Percentiles rank a stretch among this genome's conserved stretches.
These are phyloP conservation scores for Leptonema lineaticorne DNA, from an alignment of 1,140 invertebrate species.

Conservation along the genomic window DNA sequence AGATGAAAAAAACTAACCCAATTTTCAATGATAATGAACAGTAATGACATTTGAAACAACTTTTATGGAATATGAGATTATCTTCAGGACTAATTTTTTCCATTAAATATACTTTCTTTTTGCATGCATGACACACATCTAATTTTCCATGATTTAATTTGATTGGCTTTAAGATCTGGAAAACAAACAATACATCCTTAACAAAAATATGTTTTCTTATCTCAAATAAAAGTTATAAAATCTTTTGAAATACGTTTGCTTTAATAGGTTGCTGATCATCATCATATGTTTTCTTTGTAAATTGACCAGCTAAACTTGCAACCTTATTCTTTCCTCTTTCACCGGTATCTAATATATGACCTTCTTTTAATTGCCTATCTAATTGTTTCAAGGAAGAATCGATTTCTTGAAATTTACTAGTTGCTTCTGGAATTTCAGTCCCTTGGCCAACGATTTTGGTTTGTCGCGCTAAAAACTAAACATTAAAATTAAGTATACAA, in stretches of 20 bases:
- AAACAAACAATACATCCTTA: constrained; percentile 20
- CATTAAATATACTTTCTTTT: constrained; percentile 85
- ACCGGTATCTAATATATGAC: constrained; percentile 66
- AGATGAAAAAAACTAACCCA: constrained; percentile 25
- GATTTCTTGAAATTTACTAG: constrained; percentile 67
- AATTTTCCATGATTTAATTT: constrained; percentile 59
- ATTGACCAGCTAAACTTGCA: constrained; percentile 68
- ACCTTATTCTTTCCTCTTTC: constrained; percentile 75
- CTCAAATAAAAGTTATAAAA: background rate
- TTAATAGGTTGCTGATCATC: constrained; percentile 7
- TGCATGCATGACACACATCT: constrained; percentile 84
- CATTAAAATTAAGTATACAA: constrained; percentile 36
- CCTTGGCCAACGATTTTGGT: constrained; percentile 70
- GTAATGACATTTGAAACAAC: constrained; percentile 71
- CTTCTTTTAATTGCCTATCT: constrained; percentile 79
- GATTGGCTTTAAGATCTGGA: constrained; percentile 42
- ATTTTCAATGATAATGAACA: constrained; percentile 49
- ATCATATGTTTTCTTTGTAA: constrained; percentile 63
- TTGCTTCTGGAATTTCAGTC: constrained; percentile 58
- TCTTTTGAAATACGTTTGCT: constrained; percentile 20
- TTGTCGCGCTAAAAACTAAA: constrained; percentile 77
- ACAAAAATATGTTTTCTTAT: background rate
- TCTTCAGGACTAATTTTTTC: constrained; percentile 79
- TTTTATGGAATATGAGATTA: constrained; percentile 84
- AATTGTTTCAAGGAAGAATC: constrained; percentile 79